Evolutionary conservation across 1,140 invertebrate species (phyloP), one percentile per base, ranked within the genome.

Genomic region (Pogonomyrmex californicus): DNA sequence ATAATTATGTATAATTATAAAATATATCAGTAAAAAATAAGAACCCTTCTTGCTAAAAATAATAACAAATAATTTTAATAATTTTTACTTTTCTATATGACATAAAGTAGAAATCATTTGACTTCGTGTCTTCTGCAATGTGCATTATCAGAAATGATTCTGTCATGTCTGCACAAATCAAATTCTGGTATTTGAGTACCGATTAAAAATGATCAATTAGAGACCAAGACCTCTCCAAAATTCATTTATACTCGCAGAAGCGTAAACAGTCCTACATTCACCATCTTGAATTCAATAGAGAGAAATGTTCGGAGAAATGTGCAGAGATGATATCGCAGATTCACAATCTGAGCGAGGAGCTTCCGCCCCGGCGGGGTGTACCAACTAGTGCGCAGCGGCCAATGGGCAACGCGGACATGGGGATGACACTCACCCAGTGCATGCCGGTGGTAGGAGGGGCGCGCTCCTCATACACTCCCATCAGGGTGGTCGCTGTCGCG

Each of bases 401-500:
- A 87, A 90, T 86, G 66, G 82, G 86, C 86, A 88, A 79, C 78
- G 66, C 38, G 58, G 60, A 86, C 87, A 91, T 86, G 88, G 90
- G 88, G 88, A 91, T 91, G 87, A 91, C 89, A 95, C 94, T 95
- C 91, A 96, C 95, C 95, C 95, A 96, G 95, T 96, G 95, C 95
- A 96, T 96, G 95, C 95, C 95, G 95, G 95, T 95, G 92, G 94
- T 95, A 93, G 95, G 95, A 95, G 95, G 94, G 94, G 95, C 94
- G 94, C 95, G 95, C 93, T 96, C 95, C 95, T 96, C 95, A 96
- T 95, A 96, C 95, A 96, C 95, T 95, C 95, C 95, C 95, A 96
- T 96, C 95, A 96, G 95, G 94, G 95, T 95, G 95, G 94, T 93
- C 94, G 94, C 94, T 94, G 91, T 94, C 90, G 92, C 93, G 94